Base-by-base conservation (phyloP, 2,888 invertebrate genomes). In the Nomada lathburiana region DNA sequence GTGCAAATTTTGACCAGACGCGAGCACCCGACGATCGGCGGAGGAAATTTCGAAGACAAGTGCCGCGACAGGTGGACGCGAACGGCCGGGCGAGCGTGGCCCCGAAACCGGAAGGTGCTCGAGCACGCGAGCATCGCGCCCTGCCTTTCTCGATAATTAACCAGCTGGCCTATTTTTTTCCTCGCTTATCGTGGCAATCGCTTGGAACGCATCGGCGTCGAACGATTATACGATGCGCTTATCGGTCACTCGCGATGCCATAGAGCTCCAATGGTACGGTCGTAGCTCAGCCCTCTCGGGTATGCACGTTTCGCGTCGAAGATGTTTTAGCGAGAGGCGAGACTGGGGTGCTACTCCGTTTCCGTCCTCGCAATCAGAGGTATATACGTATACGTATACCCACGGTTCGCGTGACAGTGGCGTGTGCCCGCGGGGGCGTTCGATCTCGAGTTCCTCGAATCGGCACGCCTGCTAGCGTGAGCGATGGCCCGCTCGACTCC, bases 351-450 rank as follows among this genome's bases (percentile, higher is more conserved):
- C 44, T 44, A 44, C 11, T 13, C 11, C 13, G 44, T 13, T 16
- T 47, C 47, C 36, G 36, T 36, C 36, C 7, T 47, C 47, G 47
- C 47, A 11, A 16, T 18, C 36, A 60, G 60, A 11, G 26, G 26
- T 26, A 26, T 2, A 26, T 2, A 2, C 26, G 26, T 26, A 26
- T 26, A 26, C 26, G 26, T 26, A 26, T 26, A 2, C 10, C 7
- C 7, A 36, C 26, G 62, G 64, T 44, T 93, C 86, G 92, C 93
- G 93, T 92, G 93, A 92, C 90, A 87, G 83, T 77, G 91, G 92
- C 93, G 92, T 92, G 93, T 91, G 93, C 93, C 93, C 93, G 93
- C 93, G 93, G 93, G 93, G 92, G 92, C 87, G 93, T 89, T 89
- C 87, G 85, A 86, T 86, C 81, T 83, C 64, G 76, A 77, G 73